phyloP scores from a whole-genome alignment of 2,888 invertebrate species.

The Crossocerus cetratus region DNA sequence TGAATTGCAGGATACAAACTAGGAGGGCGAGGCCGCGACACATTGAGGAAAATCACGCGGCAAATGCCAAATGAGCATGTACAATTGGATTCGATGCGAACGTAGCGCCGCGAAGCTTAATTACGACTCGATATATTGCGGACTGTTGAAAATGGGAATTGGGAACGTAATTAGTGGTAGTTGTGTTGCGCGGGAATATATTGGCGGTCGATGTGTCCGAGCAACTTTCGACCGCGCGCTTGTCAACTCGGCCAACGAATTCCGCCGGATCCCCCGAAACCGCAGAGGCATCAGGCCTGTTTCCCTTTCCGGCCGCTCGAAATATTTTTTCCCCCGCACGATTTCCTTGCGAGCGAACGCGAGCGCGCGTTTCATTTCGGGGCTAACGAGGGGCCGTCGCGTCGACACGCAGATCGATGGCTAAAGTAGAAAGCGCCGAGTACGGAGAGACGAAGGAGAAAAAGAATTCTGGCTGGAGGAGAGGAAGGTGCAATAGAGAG shows the following conservation, averaged over 20 bases:
- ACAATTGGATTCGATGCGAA: too few relatives aligned
- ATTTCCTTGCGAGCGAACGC: too few relatives aligned
- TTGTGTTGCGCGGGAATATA: neutral
- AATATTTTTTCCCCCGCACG: too few relatives aligned
- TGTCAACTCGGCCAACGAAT: neutral
- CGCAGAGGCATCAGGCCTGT: neutral
- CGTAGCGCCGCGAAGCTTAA: neutral
- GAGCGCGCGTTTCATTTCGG: too few relatives aligned
- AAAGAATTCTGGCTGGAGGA: neutral
- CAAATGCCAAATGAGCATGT: too few relatives aligned
- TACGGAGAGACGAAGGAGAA: too few relatives aligned
- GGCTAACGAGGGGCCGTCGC: too few relatives aligned
- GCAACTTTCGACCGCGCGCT: neutral
- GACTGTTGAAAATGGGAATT: neutral
- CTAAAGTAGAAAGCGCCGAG: slow-evolving; percentile 5
- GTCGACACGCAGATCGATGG: neutral
- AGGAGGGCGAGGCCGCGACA: too few relatives aligned
- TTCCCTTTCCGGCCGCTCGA: too few relatives aligned
- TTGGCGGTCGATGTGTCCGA: neutral
- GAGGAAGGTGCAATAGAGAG: neutral
- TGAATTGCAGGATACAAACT: too few relatives aligned
- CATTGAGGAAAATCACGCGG: too few relatives aligned
- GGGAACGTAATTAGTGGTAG: slow-evolving; percentile 5
- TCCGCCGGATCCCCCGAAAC: neutral
- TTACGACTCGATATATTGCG: neutral